A percentile compares a stretch with the other conserved stretches of the same genome.
phyloP scores from a whole-genome alignment of 2,888 invertebrate species.

The Pristionchus maxplancki region DNA sequence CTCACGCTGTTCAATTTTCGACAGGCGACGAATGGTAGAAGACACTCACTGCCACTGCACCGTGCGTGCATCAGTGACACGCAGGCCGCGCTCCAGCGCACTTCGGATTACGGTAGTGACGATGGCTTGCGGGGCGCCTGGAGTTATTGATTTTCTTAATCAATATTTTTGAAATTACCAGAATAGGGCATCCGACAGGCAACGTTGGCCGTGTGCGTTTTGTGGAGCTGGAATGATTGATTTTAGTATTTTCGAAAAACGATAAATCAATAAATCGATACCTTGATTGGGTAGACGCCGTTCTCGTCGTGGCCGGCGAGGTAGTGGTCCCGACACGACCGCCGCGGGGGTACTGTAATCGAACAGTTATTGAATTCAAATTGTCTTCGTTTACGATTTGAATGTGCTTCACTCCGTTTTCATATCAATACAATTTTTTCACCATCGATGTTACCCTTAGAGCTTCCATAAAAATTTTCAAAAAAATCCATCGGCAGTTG shows the following conservation, averaged over 20 bases:
- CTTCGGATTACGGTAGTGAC: conserved; percentile 38
- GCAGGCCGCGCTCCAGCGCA: conserved; percentile 48
- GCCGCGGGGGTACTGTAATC: conserved; percentile 44
- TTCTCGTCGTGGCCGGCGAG: conserved; percentile 32
- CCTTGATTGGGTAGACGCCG: conserved; percentile 48
- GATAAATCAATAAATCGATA: not conserved
- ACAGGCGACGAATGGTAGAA: not conserved
- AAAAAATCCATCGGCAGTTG: too few species aligned
- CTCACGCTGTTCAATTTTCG: conserved; percentile 23
- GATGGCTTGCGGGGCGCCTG: conserved; percentile 21
- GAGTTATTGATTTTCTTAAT: not conserved
- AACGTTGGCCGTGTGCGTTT: conserved; percentile 21
- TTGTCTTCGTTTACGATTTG: not conserved
- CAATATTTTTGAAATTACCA: not conserved
- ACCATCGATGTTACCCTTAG: too few species aligned
- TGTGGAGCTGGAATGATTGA: conserved; percentile 6
- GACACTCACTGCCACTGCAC: conserved; percentile 51
- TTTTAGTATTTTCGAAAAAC: not conserved
- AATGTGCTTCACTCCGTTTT: not conserved
- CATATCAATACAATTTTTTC: too few species aligned
- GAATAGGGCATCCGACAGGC: conserved; percentile 45
- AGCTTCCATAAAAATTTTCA: too few species aligned
- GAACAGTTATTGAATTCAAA: not conserved
- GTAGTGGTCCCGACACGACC: conserved; percentile 49
- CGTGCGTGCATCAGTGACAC: conserved; percentile 23